Base-by-base conservation (phyloP, 1,140 invertebrate genomes). In the Eurosta solidaginis region DNA sequence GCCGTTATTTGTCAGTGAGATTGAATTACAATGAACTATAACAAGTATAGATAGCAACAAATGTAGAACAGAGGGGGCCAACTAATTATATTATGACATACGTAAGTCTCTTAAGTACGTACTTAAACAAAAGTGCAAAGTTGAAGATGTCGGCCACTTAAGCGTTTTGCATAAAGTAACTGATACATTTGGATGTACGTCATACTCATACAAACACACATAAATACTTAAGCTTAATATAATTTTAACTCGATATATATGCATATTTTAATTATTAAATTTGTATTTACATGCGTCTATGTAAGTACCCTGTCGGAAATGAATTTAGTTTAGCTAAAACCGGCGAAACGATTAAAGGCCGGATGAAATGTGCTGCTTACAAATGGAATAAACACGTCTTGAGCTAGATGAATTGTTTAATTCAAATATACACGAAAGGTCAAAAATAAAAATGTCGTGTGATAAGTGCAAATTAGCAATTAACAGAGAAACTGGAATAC, bases 21-120 rank as follows among this genome's bases (percentile, higher is more conserved):
- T 68, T 68, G 59, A 40, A 68, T 68, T 68, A 68, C 59, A 68
- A 40, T 68, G 59, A 68, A 68, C 36, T 40, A 68, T 63, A 63
- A 20, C 40, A 14, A 25, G 59, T 20, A 17, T 9, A 68, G 14
- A 68, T 10, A 68, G 4, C n/a, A 17, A 9, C n/a, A 68, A 10
- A 47, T 17, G 14, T 14, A 68, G 33, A 22, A 68, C 9, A 12
- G 1, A 27, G 17, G 40, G 3, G n/a, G 45, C 17, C 25, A 52
- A 6, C 9, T 52, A 52, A 22, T 25, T 52, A 52, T 14, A 49
- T 52, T 52, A 22, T 68, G 25, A 3, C n/a, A 49, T 9, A 49
- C 14, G 14, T 29, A 12, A 33, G n/a, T 42, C 33, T 68, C 40
- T 40, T 14, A 20, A 40, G 33, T 22, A 68, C 33, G 10, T 12